These are phyloP conservation scores for Phoenoteleia sp. DNA, from an alignment of 2,888 invertebrate genomes.

Conservation along the genomic window DNA sequence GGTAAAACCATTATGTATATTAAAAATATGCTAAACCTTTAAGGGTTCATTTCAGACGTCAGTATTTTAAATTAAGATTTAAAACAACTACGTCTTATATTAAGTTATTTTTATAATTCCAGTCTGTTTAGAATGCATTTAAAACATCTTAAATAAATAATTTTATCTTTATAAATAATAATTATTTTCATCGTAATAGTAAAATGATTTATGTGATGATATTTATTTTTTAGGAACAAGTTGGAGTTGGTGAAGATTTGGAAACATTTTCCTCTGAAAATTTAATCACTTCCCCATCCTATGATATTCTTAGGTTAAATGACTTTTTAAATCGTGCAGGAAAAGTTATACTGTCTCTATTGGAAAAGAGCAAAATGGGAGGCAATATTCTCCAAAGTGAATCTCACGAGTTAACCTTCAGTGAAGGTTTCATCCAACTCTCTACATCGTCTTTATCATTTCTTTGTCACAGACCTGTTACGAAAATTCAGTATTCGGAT, in stretches of 20 bases:
- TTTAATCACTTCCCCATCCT: constrained; percentile 70
- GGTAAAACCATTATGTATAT: too few relatives aligned
- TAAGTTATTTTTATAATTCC: too few relatives aligned
- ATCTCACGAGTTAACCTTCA: constrained; percentile 86
- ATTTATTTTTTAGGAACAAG: constrained; percentile 81
- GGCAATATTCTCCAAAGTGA: constrained; percentile 82
- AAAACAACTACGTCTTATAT: too few relatives aligned
- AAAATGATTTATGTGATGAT: too few relatives aligned
- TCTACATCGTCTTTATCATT: constrained; percentile 84
- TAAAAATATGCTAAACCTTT: too few relatives aligned
- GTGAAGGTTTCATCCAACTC: constrained; percentile 86
- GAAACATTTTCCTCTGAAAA: constrained; percentile 62
- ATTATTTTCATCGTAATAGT: too few relatives aligned
- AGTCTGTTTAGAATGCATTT: too few relatives aligned
- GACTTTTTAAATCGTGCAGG: constrained; percentile 86
- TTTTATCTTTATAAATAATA: constrained; percentile 19
- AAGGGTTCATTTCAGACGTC: too few relatives aligned
- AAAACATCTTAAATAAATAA: background rate
- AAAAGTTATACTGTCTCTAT: constrained; percentile 86
- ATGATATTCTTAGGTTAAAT: constrained; percentile 85
- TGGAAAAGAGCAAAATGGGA: constrained; percentile 85
- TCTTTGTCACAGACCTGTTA: constrained; percentile 85
- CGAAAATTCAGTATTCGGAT: constrained; percentile 85
- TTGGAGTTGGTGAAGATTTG: constrained; percentile 85
- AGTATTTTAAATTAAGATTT: too few relatives aligned